Evolutionary conservation across 2,888 invertebrate genomes (phyloP), one percentile per base, ranked within the genome.

Genomic region (Apodemia mormo): DNA sequence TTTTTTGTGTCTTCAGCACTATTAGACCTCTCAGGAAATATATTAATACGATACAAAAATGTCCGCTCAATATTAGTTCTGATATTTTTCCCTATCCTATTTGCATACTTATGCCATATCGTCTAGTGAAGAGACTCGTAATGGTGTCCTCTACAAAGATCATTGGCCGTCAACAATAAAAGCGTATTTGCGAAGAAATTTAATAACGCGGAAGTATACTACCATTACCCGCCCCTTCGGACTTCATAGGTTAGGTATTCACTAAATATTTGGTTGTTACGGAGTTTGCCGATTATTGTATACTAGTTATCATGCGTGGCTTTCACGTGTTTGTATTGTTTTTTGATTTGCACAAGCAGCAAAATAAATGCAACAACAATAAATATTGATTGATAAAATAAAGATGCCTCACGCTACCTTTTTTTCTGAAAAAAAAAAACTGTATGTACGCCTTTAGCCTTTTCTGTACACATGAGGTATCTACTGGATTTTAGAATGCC

Each of bases 121-220:
- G 58, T 68, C 29, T 58, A 68, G 85, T 86, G 87, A 90, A 88
- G 89, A 88, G 90, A 88, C 85, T 86, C 82, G 77, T 85, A 85
- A 86, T 87, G 86, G 83, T 82, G 86, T 86, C 85, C 85, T 85
- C 82, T 84, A 82, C 85, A 87, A 87, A 89, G 90, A 89, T 89
- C 88, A 86, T 83, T 81, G 88, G 85, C 80, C 81, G 85, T 79
- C 82, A 45, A 85, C 90, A 90, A 89, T 93, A 93, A 93, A 92
- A 92, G 86, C 89, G 88, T 92, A 89, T 92, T 93, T 92, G 92
- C 91, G 85, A 91, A 92, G 93, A 93, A 92, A 93, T 93, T 92
- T 93, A 93, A 92, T 93, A 93, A 92, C 87, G 92, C 90, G 91
- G 92, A 93, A 93, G 89, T 88, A 89, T 89, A 87, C 85, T 82